Conservation (phyloP, 2,113 vertebrate genomes). For the Myiopsitta monachus region DNA sequence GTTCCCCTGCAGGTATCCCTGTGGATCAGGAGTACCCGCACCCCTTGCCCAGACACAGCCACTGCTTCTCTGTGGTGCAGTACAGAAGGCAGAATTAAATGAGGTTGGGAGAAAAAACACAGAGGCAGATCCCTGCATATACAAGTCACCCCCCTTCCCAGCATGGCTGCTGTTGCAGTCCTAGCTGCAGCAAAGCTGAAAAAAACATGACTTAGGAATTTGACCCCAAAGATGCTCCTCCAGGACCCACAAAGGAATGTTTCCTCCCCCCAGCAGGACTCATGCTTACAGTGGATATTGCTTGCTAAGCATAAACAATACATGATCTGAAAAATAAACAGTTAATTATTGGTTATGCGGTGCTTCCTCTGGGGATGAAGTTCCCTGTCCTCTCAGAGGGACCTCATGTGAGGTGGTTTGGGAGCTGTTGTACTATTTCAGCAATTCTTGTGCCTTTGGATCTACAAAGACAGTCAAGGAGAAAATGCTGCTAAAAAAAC, state of each 20-base stretch:
- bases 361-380: not conserved
- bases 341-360: not conserved
- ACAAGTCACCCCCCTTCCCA: not conserved
- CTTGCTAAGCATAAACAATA: not conserved
- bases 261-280: not conserved
- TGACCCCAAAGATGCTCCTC: not conserved
- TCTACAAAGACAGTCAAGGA: not conserved
- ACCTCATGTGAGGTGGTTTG: not conserved
- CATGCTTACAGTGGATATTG: not conserved
- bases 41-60: not conserved
- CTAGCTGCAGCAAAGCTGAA: not conserved
- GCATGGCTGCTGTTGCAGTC: not conserved
- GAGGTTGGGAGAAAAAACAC: not conserved
- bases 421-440: not conserved
- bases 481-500: not conserved
- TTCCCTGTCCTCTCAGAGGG: not conserved
- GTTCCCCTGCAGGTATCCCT: not conserved
- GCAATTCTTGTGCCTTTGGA: not conserved
- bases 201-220: not conserved
- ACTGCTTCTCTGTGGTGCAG: not conserved
- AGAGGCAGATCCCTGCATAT: fast-evolving
- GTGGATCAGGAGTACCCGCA: not conserved
- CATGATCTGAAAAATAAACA: not conserved
- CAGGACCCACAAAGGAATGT: not conserved
- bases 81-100: not conserved